phyloP scores from a whole-genome alignment of 2,113 vertebrate genomes.

The Leucopsar rothschildi region DNA sequence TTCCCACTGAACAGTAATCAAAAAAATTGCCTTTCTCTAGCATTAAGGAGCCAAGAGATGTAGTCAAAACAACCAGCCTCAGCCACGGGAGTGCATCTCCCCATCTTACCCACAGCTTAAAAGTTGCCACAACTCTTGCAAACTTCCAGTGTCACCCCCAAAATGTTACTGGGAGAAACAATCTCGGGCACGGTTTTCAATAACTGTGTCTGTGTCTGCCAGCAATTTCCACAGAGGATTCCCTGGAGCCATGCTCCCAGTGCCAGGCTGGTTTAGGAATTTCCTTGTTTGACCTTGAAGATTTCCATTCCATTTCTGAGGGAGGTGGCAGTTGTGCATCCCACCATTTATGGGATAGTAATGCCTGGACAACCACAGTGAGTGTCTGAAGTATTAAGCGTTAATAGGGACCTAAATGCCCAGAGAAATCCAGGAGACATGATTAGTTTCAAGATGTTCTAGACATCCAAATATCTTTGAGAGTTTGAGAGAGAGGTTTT shows the following conservation, averaged over 20 bases:
- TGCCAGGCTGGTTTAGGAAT: not conserved
- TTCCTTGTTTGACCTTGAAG: not conserved
- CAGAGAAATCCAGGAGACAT: not conserved
- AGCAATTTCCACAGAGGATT: not conserved
- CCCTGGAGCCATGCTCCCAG: not conserved
- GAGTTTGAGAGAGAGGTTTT: not conserved
- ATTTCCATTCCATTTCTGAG: not conserved
- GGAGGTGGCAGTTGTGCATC: not conserved
- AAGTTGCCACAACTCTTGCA: not conserved
- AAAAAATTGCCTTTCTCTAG: not conserved
- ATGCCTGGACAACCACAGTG: not conserved
- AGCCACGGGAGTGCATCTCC: not conserved
- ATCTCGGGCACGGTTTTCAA: not conserved
- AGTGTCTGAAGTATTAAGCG: not conserved
- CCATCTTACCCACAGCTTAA: not conserved
- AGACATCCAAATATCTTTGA: not conserved
- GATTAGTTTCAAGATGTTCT: not conserved
- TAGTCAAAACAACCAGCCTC: not conserved
- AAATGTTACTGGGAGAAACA: not conserved
- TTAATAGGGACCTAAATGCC: not conserved
- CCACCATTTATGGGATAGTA: not conserved
- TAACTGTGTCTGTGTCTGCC: not conserved
- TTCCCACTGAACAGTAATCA: not conserved
- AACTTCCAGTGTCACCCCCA: not conserved
- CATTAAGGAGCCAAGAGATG: not conserved